Evolutionary conservation across 2,888 invertebrate genomes (phyloP).

Genomic region (Ptychoptera albimana): DNA sequence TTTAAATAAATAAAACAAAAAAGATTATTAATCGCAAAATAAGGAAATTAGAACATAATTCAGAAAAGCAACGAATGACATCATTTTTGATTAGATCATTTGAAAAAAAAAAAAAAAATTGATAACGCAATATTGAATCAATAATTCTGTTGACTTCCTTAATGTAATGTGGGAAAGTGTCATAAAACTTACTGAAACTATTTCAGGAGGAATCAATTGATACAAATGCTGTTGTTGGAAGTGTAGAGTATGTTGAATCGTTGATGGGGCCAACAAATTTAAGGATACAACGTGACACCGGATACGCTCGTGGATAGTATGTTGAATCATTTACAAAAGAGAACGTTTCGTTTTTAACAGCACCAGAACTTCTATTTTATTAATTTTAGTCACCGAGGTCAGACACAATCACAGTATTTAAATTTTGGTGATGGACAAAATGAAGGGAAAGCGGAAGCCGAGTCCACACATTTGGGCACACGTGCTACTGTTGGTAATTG

Average conservation of each 20-base stretch:
- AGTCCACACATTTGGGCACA: slow-evolving; percentile 42
- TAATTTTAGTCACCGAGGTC: slow-evolving; percentile 37
- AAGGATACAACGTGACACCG: slow-evolving; percentile 17
- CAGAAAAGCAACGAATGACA: neutral
- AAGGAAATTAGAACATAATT: neutral
- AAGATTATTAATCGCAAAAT: neutral
- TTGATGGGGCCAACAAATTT: slow-evolving; percentile 6
- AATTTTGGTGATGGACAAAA: slow-evolving; percentile 44
- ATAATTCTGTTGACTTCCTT: too few species aligned
- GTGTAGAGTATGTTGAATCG: slow-evolving; percentile 13
- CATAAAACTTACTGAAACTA: too few species aligned
- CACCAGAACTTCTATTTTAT: neutral
- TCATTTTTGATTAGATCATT: neutral
- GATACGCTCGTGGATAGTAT: slow-evolving; percentile 25
- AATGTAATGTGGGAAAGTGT: too few species aligned
- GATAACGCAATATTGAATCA: too few species aligned
- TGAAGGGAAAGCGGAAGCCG: slow-evolving; percentile 66
- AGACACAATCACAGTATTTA: slow-evolving; percentile 73
- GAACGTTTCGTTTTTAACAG: too few species aligned
- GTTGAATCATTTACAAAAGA: slow-evolving; percentile 11
- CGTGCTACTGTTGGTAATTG: slow-evolving; percentile 27
- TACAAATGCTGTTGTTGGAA: slow-evolving; percentile 13
- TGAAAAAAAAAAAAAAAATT: neutral
- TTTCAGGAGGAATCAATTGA: slow-evolving; percentile 7
- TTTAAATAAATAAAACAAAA: too few species aligned